phyloP scores from a whole-genome alignment of 2,888 invertebrate genomes.

The Oscheius sp. region DNA sequence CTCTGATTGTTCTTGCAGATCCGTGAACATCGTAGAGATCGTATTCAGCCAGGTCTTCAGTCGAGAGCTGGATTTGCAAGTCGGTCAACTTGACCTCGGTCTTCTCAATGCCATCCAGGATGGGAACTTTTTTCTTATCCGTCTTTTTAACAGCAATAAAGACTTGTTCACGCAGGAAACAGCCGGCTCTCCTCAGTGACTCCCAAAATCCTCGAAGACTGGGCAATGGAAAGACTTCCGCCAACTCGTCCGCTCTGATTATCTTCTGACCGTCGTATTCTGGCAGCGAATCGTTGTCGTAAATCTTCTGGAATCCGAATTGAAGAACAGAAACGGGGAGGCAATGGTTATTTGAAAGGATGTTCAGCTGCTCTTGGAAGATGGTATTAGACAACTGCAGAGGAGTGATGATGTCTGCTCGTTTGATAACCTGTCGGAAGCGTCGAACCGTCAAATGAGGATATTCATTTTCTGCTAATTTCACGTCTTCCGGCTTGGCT shows the following conservation, averaged over 20 bases:
- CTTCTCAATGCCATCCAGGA: background rate
- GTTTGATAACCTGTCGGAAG: background rate
- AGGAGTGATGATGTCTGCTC: background rate
- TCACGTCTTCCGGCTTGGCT: conserved; percentile 16
- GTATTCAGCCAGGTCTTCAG: background rate
- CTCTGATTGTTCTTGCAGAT: background rate
- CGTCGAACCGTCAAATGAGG: background rate
- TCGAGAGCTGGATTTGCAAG: background rate
- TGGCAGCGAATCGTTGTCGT: background rate
- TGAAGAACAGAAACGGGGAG: background rate
- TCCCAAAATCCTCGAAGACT: conserved; percentile 17
- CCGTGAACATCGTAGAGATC: conserved; percentile 3
- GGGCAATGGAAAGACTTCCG: background rate
- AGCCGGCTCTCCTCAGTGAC: conserved; percentile 13
- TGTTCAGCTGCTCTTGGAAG: background rate
- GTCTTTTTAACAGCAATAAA: conserved; percentile 1
- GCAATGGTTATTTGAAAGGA: background rate
- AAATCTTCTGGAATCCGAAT: background rate
- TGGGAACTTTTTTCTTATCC: background rate
- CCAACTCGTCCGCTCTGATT: background rate
- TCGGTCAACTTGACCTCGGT: background rate
- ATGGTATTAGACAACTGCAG: background rate
- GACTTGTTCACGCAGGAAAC: background rate
- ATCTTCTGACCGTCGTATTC: background rate
- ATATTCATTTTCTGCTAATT: background rate